phyloP scores from a whole-genome alignment of 2,888 invertebrate genomes.

The Lysandra bellargus region DNA sequence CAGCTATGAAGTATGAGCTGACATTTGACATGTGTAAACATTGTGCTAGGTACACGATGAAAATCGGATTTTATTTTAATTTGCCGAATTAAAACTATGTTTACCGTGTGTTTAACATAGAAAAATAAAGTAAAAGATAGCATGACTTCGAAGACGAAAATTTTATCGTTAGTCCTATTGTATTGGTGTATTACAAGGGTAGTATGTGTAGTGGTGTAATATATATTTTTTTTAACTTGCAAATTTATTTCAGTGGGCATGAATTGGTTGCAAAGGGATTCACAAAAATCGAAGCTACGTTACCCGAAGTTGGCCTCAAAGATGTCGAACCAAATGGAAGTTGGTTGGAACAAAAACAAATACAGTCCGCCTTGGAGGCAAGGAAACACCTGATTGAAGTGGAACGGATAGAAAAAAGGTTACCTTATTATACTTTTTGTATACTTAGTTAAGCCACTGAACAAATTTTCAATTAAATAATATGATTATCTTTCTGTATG shows the following conservation, averaged over 20 bases:
- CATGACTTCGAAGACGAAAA: constrained; percentile 48
- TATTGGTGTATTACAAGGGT: not conserved
- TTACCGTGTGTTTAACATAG: not conserved
- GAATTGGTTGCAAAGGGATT: constrained; percentile 63
- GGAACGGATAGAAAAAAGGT: constrained; percentile 81
- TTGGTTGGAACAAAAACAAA: constrained; percentile 82
- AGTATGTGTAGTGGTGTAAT: not conserved
- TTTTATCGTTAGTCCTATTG: constrained; percentile 55
- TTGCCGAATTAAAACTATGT: not conserved
- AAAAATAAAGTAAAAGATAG: not conserved
- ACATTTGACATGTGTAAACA: constrained; percentile 6
- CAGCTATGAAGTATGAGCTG: not conserved
- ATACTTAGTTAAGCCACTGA: no score
- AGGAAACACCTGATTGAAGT: constrained; percentile 75
- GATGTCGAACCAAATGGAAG: constrained; percentile 77
- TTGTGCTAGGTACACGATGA: not conserved
- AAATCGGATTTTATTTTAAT: not conserved
- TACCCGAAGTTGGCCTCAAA: constrained; percentile 79
- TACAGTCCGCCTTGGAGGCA: constrained; percentile 77
- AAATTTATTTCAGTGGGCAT: constrained; percentile 55
- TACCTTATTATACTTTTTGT: constrained; percentile 34
- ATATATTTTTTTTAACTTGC: not conserved
- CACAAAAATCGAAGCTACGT: constrained; percentile 63
- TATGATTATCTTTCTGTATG: no score
- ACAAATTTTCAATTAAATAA: no score